Conservation (phyloP, 2,113 vertebrate species). For the Craseonycteris thonglongyai region DNA sequence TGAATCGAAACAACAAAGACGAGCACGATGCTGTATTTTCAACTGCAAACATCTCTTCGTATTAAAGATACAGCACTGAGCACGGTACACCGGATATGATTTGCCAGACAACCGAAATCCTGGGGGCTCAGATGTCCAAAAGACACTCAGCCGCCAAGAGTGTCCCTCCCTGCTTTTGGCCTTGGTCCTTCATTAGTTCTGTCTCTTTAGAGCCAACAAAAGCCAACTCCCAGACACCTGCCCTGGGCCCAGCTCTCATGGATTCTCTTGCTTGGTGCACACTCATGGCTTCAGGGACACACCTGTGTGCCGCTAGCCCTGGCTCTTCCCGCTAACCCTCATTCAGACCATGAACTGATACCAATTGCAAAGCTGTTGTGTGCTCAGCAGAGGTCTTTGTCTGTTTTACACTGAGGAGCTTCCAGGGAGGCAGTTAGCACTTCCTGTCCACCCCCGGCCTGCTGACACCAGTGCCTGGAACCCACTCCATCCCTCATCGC, state of each 20-base stretch:
- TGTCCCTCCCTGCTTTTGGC: not conserved
- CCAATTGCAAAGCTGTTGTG: not conserved
- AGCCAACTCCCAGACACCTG: not conserved
- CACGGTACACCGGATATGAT: not conserved
- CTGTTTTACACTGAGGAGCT: not conserved
- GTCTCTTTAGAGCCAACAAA: not conserved
- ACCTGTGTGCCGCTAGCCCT: not conserved
- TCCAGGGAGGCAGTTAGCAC: not conserved
- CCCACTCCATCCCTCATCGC: no score
- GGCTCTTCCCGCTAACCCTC: not conserved
- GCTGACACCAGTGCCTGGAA: not conserved
- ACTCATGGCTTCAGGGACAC: not conserved
- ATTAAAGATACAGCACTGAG: not conserved
- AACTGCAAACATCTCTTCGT: not conserved
- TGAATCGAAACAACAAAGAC: slow-evolving; percentile 71
- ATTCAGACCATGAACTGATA: not conserved
- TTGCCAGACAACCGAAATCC: not conserved
- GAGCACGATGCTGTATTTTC: not conserved
- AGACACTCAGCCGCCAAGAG: not conserved
- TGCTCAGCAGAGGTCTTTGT: not conserved
- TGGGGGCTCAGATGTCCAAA: not conserved
- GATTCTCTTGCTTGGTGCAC: not conserved
- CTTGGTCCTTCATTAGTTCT: not conserved
- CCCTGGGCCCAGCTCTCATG: not conserved
- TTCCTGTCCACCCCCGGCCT: not conserved